A percentile compares a stretch with the other conserved stretches of the same genome.
phyloP scores from a whole-genome alignment of 1,140 invertebrate species.

The Heliconius himera region DNA sequence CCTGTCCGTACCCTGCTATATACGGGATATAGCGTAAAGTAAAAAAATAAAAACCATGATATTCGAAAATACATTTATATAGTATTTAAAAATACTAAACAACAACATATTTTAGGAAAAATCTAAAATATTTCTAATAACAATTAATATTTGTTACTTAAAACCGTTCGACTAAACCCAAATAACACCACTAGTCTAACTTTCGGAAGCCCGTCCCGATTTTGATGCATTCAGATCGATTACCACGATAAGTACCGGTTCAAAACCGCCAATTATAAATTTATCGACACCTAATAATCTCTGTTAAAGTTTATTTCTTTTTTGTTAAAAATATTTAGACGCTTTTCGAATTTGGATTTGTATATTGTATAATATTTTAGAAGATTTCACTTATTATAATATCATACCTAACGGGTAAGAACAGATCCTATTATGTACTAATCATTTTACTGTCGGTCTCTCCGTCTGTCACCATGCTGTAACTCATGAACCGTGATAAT shows the following conservation, averaged over 20 bases:
- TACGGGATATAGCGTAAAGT: too few relatives aligned
- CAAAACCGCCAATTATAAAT: slow-evolving; percentile 60
- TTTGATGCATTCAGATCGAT: slow-evolving; percentile 57
- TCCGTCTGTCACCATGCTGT: too few relatives aligned
- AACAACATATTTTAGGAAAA: background rate
- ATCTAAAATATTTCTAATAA: background rate
- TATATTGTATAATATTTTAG: too few relatives aligned
- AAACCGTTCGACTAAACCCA: background rate
- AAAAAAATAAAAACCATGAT: too few relatives aligned
- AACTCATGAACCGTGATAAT: too few relatives aligned
- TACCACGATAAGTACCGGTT: slow-evolving; percentile 66
- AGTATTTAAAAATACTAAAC: too few relatives aligned
- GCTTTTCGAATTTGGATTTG: background rate
- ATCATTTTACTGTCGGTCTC: too few relatives aligned
- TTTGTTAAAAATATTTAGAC: background rate
- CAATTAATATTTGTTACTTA: background rate
- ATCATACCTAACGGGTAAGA: too few relatives aligned
- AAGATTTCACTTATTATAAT: too few relatives aligned
- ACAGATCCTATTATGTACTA: too few relatives aligned
- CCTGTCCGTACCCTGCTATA: too few relatives aligned
- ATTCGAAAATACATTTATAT: too few relatives aligned
- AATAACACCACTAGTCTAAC: slow-evolving; percentile 7
- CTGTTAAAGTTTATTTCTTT: background rate
- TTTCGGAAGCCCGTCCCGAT: slow-evolving; percentile 54
- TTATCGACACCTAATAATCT: slow-evolving; percentile 51